Evolutionary conservation across 2,888 invertebrate genomes (phyloP).

Genomic region (Dorcus parallelipipedus): DNA sequence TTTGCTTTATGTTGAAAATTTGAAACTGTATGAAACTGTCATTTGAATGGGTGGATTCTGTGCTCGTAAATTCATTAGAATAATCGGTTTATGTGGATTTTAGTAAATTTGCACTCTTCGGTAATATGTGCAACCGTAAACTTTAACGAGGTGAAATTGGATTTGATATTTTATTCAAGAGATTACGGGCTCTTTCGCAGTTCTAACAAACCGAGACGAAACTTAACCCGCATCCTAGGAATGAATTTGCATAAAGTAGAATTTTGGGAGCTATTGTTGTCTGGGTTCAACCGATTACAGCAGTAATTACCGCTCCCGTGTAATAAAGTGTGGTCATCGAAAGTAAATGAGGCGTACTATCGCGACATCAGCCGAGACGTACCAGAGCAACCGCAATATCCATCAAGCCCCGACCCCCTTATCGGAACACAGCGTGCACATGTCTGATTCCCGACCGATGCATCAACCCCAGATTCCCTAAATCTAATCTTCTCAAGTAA

Average conservation of each 20-base stretch:
- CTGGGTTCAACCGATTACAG: constrained; percentile 42
- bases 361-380: constrained; percentile 37
- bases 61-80: too few species aligned
- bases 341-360: constrained; percentile 44
- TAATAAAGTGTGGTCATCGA: constrained; percentile 46
- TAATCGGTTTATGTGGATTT: too few species aligned
- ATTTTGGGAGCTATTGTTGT: constrained; percentile 21
- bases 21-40: too few species aligned
- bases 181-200: too few species aligned
- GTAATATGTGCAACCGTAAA: too few species aligned
- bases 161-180: too few species aligned
- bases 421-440: constrained; percentile 13
- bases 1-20: too few species aligned
- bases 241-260: constrained; percentile 7
- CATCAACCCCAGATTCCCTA: constrained; percentile 11
- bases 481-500: constrained; percentile 22
- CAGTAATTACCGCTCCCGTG: constrained; percentile 43
- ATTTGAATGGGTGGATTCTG: too few species aligned
- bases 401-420: constrained; percentile 18
- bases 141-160: too few species aligned
- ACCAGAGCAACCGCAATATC: constrained; percentile 15
- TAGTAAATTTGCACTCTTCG: too few species aligned
- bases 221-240: background rate
- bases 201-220: too few species aligned
- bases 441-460: constrained; percentile 18